Conservation (phyloP, 2,113 vertebrate species). For the Callocephalon fimbriatum region DNA sequence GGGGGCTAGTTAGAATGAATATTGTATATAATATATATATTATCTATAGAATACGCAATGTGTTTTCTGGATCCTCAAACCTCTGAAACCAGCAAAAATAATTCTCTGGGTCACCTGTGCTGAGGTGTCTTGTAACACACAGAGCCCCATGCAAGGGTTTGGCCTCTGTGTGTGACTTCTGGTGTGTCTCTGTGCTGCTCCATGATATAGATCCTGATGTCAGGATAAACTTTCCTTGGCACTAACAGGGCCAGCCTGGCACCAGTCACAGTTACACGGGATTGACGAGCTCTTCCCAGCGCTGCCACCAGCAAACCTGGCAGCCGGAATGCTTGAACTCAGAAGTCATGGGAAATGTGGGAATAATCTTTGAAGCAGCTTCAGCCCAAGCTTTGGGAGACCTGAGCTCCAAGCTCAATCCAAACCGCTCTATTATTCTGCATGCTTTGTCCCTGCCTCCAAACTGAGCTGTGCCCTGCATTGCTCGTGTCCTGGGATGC, state of each 20-base stretch:
- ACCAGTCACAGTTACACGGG: accelerated
- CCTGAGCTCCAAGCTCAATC: background rate
- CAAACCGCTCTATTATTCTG: accelerated
- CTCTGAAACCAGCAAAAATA: background rate
- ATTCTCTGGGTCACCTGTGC: background rate
- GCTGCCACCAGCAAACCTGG: background rate
- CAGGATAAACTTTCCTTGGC: background rate
- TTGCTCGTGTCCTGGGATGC: background rate
- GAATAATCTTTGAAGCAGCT: background rate
- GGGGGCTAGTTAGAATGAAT: background rate
- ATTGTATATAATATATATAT: background rate
- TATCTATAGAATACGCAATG: no score
- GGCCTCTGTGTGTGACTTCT: background rate
- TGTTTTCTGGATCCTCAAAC: background rate
- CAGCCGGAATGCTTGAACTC: background rate
- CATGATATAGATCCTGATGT: background rate
- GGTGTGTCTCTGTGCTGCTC: accelerated
- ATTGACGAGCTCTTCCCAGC: background rate
- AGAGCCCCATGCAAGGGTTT: background rate
- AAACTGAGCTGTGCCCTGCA: accelerated
- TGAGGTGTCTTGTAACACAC: accelerated
- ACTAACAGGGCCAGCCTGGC: background rate
- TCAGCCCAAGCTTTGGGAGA: background rate
- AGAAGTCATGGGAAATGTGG: accelerated
- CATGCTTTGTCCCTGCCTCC: background rate